A percentile compares a stretch with the other conserved stretches of the same genome.
phyloP scores from a whole-genome alignment of 2,888 invertebrate species.

The Chrysolina americana region DNA sequence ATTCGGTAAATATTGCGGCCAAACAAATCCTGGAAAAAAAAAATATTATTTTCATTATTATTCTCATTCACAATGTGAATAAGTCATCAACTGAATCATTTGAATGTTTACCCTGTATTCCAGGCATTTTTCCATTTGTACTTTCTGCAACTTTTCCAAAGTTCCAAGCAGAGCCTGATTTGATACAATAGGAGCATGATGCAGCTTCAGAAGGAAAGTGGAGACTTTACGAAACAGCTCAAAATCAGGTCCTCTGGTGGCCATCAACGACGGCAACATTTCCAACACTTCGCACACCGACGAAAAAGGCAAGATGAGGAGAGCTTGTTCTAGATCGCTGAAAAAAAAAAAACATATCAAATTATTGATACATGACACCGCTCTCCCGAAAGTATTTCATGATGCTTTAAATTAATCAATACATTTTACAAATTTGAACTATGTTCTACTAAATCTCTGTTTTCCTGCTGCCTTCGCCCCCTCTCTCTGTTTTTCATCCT shows the following conservation, averaged over 20 bases:
- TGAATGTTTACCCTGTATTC: constrained; percentile 74
- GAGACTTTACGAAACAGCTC: constrained; percentile 86
- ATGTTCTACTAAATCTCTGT: too few species aligned
- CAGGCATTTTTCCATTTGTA: constrained; percentile 72
- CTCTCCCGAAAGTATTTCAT: too few species aligned
- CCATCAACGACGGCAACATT: constrained; percentile 79
- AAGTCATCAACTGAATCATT: too few species aligned
- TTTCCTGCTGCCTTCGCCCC: too few species aligned
- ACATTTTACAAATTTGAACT: too few species aligned
- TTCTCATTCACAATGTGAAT: too few species aligned
- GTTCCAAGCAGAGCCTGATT: constrained; percentile 79
- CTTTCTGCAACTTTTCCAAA: constrained; percentile 76
- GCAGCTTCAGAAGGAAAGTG: constrained; percentile 82
- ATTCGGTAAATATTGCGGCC: constrained; percentile 91
- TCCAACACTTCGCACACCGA: constrained; percentile 85
- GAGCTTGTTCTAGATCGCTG: constrained; percentile 92
- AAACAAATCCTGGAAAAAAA: constrained; percentile 78
- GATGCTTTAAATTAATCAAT: too few species aligned
- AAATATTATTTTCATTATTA: too few species aligned
- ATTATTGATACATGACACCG: background rate
- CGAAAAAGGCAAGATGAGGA: constrained; percentile 88
- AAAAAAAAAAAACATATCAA: constrained; percentile 55
- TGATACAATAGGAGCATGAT: constrained; percentile 84
- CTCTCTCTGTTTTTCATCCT: too few species aligned
- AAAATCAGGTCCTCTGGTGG: constrained; percentile 77